These are phyloP conservation scores for Sinotaia quadrata DNA, from an alignment of 2,888 invertebrate genomes.

Conservation along the genomic window DNA sequence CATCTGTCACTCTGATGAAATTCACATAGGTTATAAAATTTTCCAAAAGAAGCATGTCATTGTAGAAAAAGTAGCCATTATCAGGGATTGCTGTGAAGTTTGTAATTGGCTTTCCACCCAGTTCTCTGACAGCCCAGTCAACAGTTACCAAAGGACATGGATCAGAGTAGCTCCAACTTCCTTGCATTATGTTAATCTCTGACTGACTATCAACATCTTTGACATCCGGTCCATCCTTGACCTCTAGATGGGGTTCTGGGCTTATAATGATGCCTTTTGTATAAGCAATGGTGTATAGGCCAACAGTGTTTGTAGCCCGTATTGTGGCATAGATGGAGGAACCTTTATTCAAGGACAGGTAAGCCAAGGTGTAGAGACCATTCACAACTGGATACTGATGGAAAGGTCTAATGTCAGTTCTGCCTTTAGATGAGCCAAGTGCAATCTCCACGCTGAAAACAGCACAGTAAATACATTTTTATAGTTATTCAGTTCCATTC, in stretches of 20 bases:
- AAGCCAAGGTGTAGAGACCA: conserved; percentile 11
- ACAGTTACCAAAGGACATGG: conserved; percentile 16
- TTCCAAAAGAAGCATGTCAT: neutral
- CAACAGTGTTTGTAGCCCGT: conserved; percentile 15
- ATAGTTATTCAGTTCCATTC: too few relatives aligned
- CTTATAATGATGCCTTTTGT: conserved; percentile 20
- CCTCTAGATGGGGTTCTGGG: conserved; percentile 2
- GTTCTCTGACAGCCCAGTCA: conserved; percentile 19
- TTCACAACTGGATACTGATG: neutral
- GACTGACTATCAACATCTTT: conserved; percentile 20
- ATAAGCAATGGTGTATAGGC: conserved; percentile 11
- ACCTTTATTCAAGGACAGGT: conserved; percentile 6
- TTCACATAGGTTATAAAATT: conserved; percentile 26
- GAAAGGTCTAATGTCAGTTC: conserved; percentile 2
- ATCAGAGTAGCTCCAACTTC: conserved; percentile 22
- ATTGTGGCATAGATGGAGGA: conserved; percentile 10
- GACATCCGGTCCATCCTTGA: conserved; percentile 7
- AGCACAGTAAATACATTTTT: too few relatives aligned
- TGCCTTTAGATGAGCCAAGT: conserved; percentile 7
- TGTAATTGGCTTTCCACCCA: neutral
- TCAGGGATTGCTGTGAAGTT: neutral
- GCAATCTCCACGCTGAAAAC: conserved; percentile 17
- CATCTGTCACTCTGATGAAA: conserved; percentile 32
- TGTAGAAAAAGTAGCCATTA: neutral
- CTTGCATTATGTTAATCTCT: conserved; percentile 8